Evolutionary conservation across 2,888 invertebrate species (phyloP), one percentile per base, ranked within the genome.

Genomic region (Tolmerus cingulatus): DNA sequence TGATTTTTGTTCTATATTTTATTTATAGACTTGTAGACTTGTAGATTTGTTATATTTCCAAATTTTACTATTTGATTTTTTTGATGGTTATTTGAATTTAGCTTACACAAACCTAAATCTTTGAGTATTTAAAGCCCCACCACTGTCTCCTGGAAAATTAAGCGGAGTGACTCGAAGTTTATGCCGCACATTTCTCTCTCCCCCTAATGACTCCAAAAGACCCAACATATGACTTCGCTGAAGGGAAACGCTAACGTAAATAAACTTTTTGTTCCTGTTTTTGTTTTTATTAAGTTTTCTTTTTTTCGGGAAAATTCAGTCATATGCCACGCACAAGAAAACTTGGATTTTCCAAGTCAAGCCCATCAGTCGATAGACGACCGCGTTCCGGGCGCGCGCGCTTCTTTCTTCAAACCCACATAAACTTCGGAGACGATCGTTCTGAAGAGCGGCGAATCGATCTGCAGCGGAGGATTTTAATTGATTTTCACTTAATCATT

Each of bases 161-260:
- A 27, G 40, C 23, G 19, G 23, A 84, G 12, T 66, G 43, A 16
- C 66, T 55, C 16, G 16, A 16, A 34, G 14, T 9, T n/a, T 30
- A 30, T 30, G 27, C 55, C 81, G 34, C 46, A n/a, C 34, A 55
- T 2, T 23, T 66, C 1, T 12, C 66, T 66, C 23, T 19, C 14
- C 27, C 66, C 66, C 66, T 4, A 9, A 27, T 66, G 66, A 23
- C 23, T 23, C 66, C 57, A 81, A 46, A 81, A 34, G 30, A 55
- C 51, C 12, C 27, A 46, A 51, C n/a, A 66, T 12, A 66, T 66
- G 66, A 66, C 23, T 66, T 23, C 2, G 12, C 23, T 12, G 51
- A 84, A 84, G 74, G 37, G 43, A 74, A 43, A 66, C 84, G 84
- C 57, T 40, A 81, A 84, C 84, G 84, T 84, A 84, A 84, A 84